These are phyloP conservation scores for Pseudomyrmex flavicornis DNA, from an alignment of 1,140 invertebrate genomes.

Conservation along the genomic window DNA sequence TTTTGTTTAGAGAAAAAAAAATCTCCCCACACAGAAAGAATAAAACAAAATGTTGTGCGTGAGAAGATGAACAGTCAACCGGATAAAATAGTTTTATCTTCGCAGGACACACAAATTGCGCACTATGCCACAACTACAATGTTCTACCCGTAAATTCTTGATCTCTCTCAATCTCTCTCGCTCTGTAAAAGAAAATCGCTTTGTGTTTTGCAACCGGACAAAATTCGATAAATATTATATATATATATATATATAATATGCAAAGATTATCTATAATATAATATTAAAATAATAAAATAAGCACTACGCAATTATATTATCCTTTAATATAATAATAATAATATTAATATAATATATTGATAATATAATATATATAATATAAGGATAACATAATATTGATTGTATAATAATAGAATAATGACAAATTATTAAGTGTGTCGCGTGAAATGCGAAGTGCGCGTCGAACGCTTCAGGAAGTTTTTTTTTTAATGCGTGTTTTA, in stretches of 20 bases:
- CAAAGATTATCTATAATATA: slow-evolving; percentile 68
- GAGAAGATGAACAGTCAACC: slow-evolving; percentile 7
- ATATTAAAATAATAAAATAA: slow-evolving; percentile 70
- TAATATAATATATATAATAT: slow-evolving; percentile 64
- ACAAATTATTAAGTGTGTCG: slow-evolving; percentile 27
- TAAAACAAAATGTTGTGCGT: not conserved
- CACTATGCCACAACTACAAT: not conserved
- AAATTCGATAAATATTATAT: slow-evolving; percentile 75
- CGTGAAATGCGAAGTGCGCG: slow-evolving; percentile 41
- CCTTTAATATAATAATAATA: slow-evolving; percentile 39
- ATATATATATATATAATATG: slow-evolving; percentile 22
- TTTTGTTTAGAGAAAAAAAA: not conserved
- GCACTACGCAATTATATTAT: too few relatives aligned
- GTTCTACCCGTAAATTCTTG: not conserved
- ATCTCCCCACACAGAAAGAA: not conserved
- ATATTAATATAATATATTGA: slow-evolving; percentile 66
- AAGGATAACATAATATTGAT: slow-evolving; percentile 50
- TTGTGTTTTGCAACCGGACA: slow-evolving; percentile 11
- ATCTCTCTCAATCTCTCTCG: not conserved
- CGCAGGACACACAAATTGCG: not conserved
- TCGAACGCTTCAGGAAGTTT: slow-evolving; percentile 8
- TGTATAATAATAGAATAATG: slow-evolving; percentile 60
- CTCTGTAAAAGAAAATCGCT: slow-evolving; percentile 25
- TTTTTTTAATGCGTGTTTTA: too few relatives aligned
- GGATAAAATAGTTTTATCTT: slow-evolving; percentile 9